Conservation (phyloP, 2,797 vertebrate species). For the Pangasius krempfi region DNA sequence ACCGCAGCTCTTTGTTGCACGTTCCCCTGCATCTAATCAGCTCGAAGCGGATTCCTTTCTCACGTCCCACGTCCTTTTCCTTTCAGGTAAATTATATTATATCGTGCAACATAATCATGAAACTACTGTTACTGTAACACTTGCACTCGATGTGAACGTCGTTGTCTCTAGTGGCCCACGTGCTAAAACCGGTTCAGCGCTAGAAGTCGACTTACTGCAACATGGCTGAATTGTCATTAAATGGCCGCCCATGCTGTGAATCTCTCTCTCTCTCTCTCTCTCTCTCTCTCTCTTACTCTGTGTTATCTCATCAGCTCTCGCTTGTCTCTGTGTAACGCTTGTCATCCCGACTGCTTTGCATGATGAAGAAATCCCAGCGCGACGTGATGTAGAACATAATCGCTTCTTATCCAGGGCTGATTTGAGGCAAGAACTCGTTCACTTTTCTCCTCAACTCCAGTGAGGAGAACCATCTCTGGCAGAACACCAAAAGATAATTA, state of each 20-base stretch:
- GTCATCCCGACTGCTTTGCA: conserved; percentile 54
- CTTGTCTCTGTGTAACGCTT: conserved; percentile 19
- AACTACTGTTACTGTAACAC: background rate
- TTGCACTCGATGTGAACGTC: background rate
- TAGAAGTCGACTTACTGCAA: conserved; percentile 5
- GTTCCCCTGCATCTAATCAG: background rate
- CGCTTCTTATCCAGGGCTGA: conserved; percentile 60
- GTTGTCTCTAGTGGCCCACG: background rate
- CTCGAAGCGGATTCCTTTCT: background rate
- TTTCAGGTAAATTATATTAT: no score
- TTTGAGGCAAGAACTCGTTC: conserved; percentile 62
- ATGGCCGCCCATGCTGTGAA: background rate
- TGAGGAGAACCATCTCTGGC: conserved; percentile 54
- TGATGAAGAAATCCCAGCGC: conserved; percentile 60
- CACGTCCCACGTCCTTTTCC: background rate
- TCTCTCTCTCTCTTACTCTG: conserved; percentile 3
- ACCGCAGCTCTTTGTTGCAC: background rate
- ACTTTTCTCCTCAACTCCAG: conserved; percentile 48
- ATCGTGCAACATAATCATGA: background rate
- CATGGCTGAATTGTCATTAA: conserved; percentile 25
- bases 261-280: background rate
- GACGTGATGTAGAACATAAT: conserved; percentile 60
- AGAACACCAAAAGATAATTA: conserved; percentile 62
- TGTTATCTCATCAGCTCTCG: conserved; percentile 7
- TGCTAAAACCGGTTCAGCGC: background rate